phyloP scores from a whole-genome alignment of 2,888 invertebrate species.

The Trichogramma evanescens region DNA sequence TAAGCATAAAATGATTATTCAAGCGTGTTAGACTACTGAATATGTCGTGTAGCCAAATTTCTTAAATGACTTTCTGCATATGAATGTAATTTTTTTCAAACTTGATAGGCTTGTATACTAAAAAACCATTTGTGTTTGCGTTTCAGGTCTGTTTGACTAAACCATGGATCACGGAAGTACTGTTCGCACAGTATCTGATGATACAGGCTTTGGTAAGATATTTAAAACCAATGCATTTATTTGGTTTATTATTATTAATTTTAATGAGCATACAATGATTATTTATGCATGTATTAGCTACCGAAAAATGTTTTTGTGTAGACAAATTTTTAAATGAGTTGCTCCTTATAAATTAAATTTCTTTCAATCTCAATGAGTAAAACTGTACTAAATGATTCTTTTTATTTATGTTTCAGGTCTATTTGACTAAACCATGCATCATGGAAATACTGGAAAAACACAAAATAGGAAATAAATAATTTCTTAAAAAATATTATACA shows the following conservation, averaged over 20 bases:
- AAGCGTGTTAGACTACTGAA: constrained; percentile 58
- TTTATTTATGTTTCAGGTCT: constrained; percentile 60
- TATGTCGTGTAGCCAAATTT: constrained; percentile 26
- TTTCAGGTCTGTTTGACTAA: constrained; percentile 73
- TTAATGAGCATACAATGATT: constrained; percentile 46
- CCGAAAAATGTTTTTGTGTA: constrained; percentile 41
- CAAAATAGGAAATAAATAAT: constrained; percentile 19
- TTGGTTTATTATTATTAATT: constrained; percentile 19
- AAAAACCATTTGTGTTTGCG: constrained; percentile 40
- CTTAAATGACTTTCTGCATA: constrained; percentile 29
- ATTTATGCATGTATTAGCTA: constrained; percentile 57
- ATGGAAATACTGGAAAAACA: constrained; percentile 21
- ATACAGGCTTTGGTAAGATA: too few species aligned
- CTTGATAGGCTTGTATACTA: constrained; percentile 11
- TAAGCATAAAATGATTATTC: constrained; percentile 49
- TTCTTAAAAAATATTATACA: constrained; percentile 3
- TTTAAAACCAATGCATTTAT: constrained; percentile 12
- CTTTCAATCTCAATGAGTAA: constrained; percentile 4
- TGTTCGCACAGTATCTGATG: too few species aligned
- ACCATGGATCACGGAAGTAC: constrained; percentile 15
- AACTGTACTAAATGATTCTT: constrained; percentile 15
- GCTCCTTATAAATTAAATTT: constrained; percentile 12
- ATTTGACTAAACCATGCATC: constrained; percentile 58
- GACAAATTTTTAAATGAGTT: constrained; percentile 31
- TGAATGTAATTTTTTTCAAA: constrained; percentile 9